Evolutionary conservation across 2,113 vertebrate genomes (phyloP).

Genomic region (Prochilodus magdalenae): DNA sequence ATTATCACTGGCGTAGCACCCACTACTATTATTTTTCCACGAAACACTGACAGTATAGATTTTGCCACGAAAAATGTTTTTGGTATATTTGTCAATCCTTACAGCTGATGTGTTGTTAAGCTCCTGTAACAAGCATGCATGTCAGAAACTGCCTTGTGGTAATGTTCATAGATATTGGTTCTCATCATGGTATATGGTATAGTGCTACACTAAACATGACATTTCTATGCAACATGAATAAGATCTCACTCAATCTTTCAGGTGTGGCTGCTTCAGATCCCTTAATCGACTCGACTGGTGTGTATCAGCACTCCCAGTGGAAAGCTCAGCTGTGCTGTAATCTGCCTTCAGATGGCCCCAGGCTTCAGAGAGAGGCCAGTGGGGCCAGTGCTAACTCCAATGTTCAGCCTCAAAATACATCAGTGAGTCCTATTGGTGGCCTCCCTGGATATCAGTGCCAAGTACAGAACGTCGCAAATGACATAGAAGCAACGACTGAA

Average conservation of each 20-base stretch:
- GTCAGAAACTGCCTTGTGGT: no score
- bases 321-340: constrained; percentile 74
- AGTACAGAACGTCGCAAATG: constrained; percentile 39
- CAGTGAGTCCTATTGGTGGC: not conserved
- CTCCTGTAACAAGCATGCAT: no score
- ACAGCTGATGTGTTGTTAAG: no score
- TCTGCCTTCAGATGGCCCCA: constrained; percentile 45
- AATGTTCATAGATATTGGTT: no score
- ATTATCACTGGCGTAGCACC: no score
- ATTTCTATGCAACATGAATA: not conserved
- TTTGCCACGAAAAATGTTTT: no score
- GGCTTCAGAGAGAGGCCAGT: constrained; percentile 9
- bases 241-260: constrained; percentile 1
- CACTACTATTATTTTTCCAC: no score
- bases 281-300: constrained; percentile 14
- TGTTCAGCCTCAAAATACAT: constrained; percentile 8
- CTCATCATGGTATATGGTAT: no score
- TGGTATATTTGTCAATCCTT: no score
- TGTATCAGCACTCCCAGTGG: constrained; percentile 68
- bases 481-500: not conserved
- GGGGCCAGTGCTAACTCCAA: not conserved
- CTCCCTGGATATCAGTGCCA: constrained; percentile 4
- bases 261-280: constrained; percentile 13
- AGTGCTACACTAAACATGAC: no score
- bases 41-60: no score